These are phyloP conservation scores for Lymantria monacha DNA, from an alignment of 2,888 invertebrate species.

Conservation along the genomic window DNA sequence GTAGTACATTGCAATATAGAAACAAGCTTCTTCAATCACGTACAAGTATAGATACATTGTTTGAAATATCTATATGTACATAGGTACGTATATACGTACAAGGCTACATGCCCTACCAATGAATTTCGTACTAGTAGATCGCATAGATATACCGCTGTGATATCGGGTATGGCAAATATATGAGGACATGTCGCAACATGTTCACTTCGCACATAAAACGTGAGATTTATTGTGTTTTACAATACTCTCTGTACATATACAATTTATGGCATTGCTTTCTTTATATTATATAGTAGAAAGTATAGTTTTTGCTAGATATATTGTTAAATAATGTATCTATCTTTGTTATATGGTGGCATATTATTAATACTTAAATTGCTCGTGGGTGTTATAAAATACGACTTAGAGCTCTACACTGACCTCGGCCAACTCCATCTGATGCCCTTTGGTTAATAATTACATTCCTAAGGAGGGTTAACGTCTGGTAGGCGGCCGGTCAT, in stretches of 20 bases:
- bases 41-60: too few species aligned
- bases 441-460: too few species aligned
- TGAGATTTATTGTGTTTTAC: conserved; percentile 31
- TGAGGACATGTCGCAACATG: conserved; percentile 29
- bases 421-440: too few species aligned
- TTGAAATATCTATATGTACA: background rate
- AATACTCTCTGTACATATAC: conserved; percentile 19
- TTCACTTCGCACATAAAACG: conserved; percentile 33
- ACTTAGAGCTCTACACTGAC: too few species aligned
- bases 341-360: too few species aligned
- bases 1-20: too few species aligned
- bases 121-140: conserved; percentile 8
- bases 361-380: too few species aligned
- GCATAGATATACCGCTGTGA: conserved; percentile 17
- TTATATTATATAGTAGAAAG: background rate
- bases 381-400: too few species aligned
- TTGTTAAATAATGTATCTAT: too few species aligned
- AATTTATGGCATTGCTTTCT: conserved; percentile 19
- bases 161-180: conserved; percentile 20
- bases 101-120: background rate
- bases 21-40: background rate
- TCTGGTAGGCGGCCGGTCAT: too few species aligned
- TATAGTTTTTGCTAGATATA: background rate
- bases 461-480: too few species aligned
- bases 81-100: background rate